Evolutionary conservation across 2,113 vertebrate genomes (phyloP), one percentile per base, ranked within the genome.

Genomic region (Polypterus bichir): DNA sequence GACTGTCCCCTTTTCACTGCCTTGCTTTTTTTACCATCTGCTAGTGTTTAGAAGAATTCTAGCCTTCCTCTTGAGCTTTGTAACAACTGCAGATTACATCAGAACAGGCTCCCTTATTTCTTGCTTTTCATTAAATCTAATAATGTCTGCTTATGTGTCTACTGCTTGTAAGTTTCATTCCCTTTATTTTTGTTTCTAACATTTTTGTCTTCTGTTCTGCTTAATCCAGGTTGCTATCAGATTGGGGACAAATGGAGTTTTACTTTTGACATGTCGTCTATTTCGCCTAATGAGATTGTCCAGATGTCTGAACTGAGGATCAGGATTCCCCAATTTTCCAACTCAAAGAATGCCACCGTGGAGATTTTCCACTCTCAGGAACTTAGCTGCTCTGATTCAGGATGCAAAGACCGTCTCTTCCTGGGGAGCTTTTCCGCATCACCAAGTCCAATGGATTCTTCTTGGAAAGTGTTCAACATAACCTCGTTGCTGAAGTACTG

Each of bases 211-310:
- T 27, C 27, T 27, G 27, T 27, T 27, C 27, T 27, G 27, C 27
- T 27, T 27, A 27, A 27, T 68, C 5, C 73, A 94, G 92, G 76
- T 62, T 91, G 74, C 52, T 59, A 78, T 66, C 85, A 84, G 74
- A 70, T 66, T 1, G 85, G 79, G 5, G 76, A 88, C 11, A 81
- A 69, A 63, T 92, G 90, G 88, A 75, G 64, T 0, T 56, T 94
- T 48, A 80, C 81, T 4, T 94, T 95, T 54, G 92, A 95, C 79
- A 81, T 92, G 84, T 89, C 90, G 3, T 88, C 88, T 4, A 71
- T 94, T 8, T 84, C 83, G 5, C 65, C 76, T 3, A 71, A 69
- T 52, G 88, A 88, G 56, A 75, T 82, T 2, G 73, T 94, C 54
- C 86, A 78, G 2, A 73, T 86, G 69, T 90, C 90, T 0, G 81